These are phyloP conservation scores for Andrena hattorfiana DNA, from an alignment of 2,888 invertebrate species.

Conservation along the genomic window DNA sequence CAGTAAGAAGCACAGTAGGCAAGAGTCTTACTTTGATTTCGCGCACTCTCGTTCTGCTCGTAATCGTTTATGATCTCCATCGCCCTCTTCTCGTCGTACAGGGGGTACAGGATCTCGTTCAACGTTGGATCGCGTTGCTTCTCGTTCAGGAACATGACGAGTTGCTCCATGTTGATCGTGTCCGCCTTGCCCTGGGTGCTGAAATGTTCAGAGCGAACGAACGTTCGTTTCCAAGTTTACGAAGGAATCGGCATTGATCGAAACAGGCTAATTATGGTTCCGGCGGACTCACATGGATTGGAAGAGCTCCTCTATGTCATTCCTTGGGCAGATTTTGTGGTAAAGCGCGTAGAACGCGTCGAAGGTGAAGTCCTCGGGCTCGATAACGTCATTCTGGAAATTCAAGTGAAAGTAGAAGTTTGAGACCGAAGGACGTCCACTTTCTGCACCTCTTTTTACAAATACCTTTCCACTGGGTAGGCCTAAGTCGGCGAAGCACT, in stretches of 20 bases:
- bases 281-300: constrained; percentile 93
- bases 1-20: not conserved
- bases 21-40: constrained; percentile 88
- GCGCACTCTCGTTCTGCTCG: constrained; percentile 93
- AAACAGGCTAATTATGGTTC: not conserved
- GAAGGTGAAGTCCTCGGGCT: constrained; percentile 97
- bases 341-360: constrained; percentile 99
- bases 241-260: not conserved
- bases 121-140: constrained; percentile 99
- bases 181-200: constrained; percentile 97
- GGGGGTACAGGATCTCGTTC: constrained; percentile 99
- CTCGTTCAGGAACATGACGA: constrained; percentile 97
- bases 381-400: constrained; percentile 95
- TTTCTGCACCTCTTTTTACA: too few relatives aligned
- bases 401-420: constrained; percentile 30
- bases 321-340: constrained; percentile 99
- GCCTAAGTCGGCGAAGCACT: constrained; percentile 96
- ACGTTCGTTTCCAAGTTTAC: not conserved
- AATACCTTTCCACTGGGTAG: constrained; percentile 95
- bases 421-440: too few relatives aligned
- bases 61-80: constrained; percentile 97
- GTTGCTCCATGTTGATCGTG: constrained; percentile 93
- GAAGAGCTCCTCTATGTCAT: constrained; percentile 99
- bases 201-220: constrained; percentile 72
- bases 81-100: constrained; percentile 97